Evolutionary conservation across 2,797 vertebrate species (phyloP).

Genomic region (Rousettus madagascariensis): DNA sequence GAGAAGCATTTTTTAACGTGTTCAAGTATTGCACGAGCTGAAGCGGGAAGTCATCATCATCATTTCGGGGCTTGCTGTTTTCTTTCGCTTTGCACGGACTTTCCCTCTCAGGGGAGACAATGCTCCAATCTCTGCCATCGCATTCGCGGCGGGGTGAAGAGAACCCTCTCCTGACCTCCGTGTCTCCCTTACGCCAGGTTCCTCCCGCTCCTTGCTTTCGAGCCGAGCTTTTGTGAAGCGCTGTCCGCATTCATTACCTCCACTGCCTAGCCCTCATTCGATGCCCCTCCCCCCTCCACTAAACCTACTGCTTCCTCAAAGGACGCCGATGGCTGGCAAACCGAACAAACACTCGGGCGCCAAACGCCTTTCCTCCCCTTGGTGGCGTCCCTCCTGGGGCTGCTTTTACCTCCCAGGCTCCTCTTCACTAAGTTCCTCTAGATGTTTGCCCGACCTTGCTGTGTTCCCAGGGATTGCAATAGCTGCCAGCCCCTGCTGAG

Average conservation of each 20-base stretch:
- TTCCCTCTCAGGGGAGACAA: not conserved
- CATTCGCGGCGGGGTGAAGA: not conserved
- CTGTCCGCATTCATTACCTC: not conserved
- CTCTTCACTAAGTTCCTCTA: not conserved
- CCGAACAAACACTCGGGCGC: not conserved
- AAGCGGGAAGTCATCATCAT: not conserved
- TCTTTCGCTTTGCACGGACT: not conserved
- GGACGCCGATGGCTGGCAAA: not conserved
- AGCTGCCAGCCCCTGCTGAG: not conserved
- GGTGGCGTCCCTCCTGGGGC: not conserved
- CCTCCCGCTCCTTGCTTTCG: not conserved
- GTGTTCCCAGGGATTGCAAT: not conserved
- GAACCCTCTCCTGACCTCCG: not conserved
- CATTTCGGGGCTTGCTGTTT: not conserved
- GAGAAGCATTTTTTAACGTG: not conserved
- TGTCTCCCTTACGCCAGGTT: not conserved
- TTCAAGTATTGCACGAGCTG: not conserved
- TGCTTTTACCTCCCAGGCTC: not conserved
- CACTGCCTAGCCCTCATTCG: not conserved
- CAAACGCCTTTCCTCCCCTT: not conserved
- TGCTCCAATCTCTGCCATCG: not conserved
- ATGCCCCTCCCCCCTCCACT: not conserved
- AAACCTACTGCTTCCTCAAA: not conserved
- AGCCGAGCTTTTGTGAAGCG: not conserved
- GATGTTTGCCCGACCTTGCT: not conserved